A percentile compares a stretch with the other conserved stretches of the same genome.
Conservation (phyloP, 2,113 vertebrate species). For the Atherinomorus stipes region DNA sequence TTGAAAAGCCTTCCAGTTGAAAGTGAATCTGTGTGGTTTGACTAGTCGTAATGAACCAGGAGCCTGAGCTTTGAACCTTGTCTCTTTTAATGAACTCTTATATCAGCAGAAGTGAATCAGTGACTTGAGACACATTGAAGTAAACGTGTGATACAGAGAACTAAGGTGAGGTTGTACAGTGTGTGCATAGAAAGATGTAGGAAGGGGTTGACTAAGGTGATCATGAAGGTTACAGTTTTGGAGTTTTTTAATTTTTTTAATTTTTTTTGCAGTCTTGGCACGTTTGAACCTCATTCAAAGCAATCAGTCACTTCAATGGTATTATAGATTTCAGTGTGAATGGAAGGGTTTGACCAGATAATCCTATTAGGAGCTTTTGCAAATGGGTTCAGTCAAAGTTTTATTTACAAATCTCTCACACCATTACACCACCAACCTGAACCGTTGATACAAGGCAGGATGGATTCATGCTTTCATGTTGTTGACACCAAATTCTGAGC, state of each 20-base stretch:
- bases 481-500: no score
- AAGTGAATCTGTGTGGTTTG: constrained; percentile 15
- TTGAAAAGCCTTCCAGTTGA: constrained; percentile 12
- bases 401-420: no score
- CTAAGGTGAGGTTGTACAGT: constrained; percentile 1
- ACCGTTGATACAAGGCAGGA: no score
- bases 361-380: constrained; percentile 38
- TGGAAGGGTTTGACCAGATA: constrained; percentile 47
- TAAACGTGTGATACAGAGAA: constrained; percentile 24
- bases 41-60: constrained; percentile 43
- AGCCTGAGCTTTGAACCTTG: constrained; percentile 32
- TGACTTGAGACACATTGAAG: constrained; percentile 35
- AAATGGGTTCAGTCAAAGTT: neutral
- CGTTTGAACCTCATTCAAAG: constrained; percentile 32
- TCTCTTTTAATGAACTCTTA: constrained; percentile 66
- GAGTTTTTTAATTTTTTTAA: no score
- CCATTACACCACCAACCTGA: no score
- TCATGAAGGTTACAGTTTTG: neutral
- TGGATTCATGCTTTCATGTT: no score
- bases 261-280: constrained; percentile 45
- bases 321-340: constrained; percentile 26
- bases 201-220: constrained; percentile 14
- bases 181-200: constrained; percentile 2
- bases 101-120: constrained; percentile 57
- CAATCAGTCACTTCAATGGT: constrained; percentile 36